phyloP scores from a whole-genome alignment of 2,113 vertebrate species.

The Urocynchramus pylzowi region DNA sequence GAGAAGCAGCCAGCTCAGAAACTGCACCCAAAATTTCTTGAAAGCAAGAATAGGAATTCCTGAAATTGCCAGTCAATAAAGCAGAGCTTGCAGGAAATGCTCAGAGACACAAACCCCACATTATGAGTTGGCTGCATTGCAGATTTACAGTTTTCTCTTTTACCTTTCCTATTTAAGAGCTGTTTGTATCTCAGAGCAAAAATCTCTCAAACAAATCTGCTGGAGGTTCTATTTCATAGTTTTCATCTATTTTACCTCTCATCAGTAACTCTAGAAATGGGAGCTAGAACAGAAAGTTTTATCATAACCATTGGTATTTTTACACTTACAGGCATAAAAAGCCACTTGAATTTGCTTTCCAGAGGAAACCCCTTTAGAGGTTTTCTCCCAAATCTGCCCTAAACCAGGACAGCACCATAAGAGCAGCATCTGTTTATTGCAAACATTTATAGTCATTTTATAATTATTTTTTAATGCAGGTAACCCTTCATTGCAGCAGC shows the following conservation, averaged over 20 bases:
- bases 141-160: neutral
- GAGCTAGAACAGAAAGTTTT: neutral
- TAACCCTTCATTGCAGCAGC: neutral
- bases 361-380: neutral
- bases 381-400: neutral
- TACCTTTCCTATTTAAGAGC: neutral
- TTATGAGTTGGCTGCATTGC: fast-evolving
- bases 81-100: neutral
- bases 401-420: neutral
- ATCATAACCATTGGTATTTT: neutral
- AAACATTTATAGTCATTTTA: neutral
- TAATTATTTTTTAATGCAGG: neutral
- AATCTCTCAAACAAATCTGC: neutral
- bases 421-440: neutral
- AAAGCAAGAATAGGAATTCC: neutral
- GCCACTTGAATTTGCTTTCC: neutral
- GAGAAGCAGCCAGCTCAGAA: neutral
- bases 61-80: fast-evolving
- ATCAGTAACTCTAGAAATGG: fast-evolving
- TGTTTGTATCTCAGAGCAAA: neutral
- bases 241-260: neutral
- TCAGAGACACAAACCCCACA: fast-evolving
- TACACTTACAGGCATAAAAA: neutral
- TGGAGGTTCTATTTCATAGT: neutral
- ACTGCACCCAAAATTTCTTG: neutral